These are phyloP conservation scores for Alosa alosa DNA, from an alignment of 2,113 vertebrate genomes.

Conservation along the genomic window DNA sequence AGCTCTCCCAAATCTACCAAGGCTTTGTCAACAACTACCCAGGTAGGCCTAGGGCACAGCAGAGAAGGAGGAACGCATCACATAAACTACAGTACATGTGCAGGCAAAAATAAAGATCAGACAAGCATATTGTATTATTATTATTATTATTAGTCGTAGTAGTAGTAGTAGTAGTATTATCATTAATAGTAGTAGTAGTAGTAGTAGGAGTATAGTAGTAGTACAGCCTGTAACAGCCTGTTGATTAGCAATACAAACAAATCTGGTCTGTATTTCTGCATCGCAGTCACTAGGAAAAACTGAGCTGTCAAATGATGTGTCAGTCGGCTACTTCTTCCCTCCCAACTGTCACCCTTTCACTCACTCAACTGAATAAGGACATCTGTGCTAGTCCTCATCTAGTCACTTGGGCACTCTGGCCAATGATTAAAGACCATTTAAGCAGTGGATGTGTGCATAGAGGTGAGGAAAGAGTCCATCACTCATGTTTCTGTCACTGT, in stretches of 20 bases:
- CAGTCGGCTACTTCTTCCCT: neutral
- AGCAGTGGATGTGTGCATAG: neutral
- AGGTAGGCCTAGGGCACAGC: slow-evolving; percentile 64
- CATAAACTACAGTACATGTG: neutral
- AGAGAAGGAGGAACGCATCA: neutral
- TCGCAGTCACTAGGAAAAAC: neutral
- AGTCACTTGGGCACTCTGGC: neutral
- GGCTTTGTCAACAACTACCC: slow-evolving; percentile 90
- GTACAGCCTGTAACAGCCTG: too few species aligned
- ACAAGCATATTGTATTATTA: too few species aligned
- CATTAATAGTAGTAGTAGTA: too few species aligned
- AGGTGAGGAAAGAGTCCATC: neutral
- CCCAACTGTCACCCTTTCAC: neutral
- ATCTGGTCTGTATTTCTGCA: neutral
- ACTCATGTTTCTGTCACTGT: neutral
- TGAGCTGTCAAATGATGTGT: neutral
- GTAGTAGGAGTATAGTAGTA: too few species aligned
- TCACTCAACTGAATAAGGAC: neutral
- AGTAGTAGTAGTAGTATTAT: too few species aligned
- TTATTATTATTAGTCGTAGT: too few species aligned
- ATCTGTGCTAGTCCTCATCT: neutral
- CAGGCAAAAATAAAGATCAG: neutral
- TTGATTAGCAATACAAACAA: too few species aligned
- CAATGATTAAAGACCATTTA: neutral
- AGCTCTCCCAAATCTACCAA: slow-evolving; percentile 86